Evolutionary conservation across 2,797 vertebrate species (phyloP).

Genomic region (Channallabes apus): DNA sequence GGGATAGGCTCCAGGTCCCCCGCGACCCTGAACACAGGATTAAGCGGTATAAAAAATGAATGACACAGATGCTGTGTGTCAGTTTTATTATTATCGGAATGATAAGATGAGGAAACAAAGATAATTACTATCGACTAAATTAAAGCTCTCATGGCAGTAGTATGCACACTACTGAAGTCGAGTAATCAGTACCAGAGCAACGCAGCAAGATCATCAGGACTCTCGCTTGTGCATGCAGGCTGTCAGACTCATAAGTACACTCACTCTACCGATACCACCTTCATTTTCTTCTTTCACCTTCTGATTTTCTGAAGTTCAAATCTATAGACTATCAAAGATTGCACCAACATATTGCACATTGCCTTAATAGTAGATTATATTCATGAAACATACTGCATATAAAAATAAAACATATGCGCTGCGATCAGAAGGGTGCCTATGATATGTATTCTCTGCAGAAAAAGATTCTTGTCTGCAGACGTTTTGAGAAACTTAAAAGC

Average conservation of each 20-base stretch:
- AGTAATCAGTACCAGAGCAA: neutral
- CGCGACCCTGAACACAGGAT: too few relatives aligned
- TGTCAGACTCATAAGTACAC: neutral
- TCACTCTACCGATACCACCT: neutral
- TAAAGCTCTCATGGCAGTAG: neutral
- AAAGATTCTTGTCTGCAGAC: neutral
- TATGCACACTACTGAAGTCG: neutral
- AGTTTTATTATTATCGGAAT: neutral
- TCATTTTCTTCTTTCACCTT: neutral
- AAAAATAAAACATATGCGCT: neutral
- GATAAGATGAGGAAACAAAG: neutral
- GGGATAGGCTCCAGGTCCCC: too few relatives aligned
- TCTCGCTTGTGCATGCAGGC: neutral
- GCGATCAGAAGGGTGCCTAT: neutral
- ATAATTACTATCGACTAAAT: neutral
- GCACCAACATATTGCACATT: neutral
- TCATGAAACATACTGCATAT: conserved; percentile 13
- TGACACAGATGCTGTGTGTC: neutral
- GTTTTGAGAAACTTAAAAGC: neutral
- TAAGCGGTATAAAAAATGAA: too few relatives aligned
- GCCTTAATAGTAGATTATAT: neutral
- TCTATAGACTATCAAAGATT: neutral
- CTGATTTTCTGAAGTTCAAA: conserved; percentile 2
- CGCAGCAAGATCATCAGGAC: neutral
- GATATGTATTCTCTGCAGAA: neutral